phyloP scores from a whole-genome alignment of 37 sponge, comb jelly and placozoan species.

The Halisarca cf. caerulea region DNA sequence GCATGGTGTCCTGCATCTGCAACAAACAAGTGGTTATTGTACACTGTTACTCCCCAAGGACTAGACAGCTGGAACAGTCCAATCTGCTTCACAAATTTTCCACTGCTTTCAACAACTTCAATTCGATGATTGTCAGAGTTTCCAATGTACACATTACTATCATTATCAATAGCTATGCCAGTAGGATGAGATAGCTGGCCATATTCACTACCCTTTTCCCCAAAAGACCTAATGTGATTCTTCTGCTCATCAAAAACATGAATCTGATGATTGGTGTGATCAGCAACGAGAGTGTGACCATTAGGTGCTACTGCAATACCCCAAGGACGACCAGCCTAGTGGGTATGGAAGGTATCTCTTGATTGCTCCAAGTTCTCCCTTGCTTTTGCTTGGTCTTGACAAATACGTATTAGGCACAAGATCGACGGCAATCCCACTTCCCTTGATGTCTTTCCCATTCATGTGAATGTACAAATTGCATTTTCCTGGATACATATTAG shows the following conservation, averaged over 20 bases:
- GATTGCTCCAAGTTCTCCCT: too few relatives aligned
- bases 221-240: background rate
- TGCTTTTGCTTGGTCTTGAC: too few relatives aligned
- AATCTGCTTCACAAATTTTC: background rate
- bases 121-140: background rate
- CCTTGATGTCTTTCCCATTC: background rate
- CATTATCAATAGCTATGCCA: background rate
- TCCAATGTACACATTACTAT: background rate
- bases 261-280: background rate
- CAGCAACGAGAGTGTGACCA: constrained; percentile 3
- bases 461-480: background rate
- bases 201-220: background rate
- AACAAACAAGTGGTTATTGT: too few relatives aligned
- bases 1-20: too few relatives aligned
- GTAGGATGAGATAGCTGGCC: background rate
- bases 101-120: background rate
- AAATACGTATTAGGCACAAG: too few relatives aligned
- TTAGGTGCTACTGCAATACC: constrained; percentile 12
- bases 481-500: background rate
- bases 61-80: too few relatives aligned
- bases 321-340: background rate
- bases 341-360: constrained; percentile 1
- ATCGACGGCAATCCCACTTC: background rate
- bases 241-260: background rate
- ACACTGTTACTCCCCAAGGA: too few relatives aligned